These are phyloP conservation scores for Sciurus carolinensis DNA, from an alignment of 2,797 vertebrate genomes.

Conservation along the genomic window DNA sequence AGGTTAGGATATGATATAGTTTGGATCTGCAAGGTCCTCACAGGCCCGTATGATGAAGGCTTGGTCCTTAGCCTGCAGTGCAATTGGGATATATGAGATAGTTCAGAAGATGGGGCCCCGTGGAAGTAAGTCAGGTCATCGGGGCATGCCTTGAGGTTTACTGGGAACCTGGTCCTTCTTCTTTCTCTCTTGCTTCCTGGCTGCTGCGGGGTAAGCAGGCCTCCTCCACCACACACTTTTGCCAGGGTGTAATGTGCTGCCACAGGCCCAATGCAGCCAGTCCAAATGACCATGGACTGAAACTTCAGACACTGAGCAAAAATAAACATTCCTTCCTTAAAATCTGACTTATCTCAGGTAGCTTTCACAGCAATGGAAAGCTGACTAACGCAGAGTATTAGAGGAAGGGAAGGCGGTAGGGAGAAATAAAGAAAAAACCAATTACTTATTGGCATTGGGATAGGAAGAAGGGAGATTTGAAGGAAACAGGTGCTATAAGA, in stretches of 20 bases:
- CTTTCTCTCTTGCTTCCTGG: background rate
- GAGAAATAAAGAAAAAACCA: background rate
- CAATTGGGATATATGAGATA: background rate
- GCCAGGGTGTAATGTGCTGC: background rate
- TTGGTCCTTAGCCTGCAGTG: background rate
- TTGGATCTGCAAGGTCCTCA: background rate
- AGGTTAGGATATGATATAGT: background rate
- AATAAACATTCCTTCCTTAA: background rate
- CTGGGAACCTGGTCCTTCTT: background rate
- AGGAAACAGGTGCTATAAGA: background rate
- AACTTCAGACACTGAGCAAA: background rate
- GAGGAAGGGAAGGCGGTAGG: background rate
- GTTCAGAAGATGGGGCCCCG: background rate
- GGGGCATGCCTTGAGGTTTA: too few relatives aligned
- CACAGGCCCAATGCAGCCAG: background rate
- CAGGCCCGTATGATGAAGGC: background rate
- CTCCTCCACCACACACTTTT: background rate
- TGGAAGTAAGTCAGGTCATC: background rate
- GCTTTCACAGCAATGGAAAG: background rate
- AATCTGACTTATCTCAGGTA: background rate
- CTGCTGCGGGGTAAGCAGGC: background rate
- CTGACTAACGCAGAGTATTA: background rate
- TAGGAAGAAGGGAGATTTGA: background rate
- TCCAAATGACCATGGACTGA: background rate
- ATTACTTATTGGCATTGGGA: background rate